Evolutionary conservation across 2,797 vertebrate genomes (phyloP).

Genomic region (Periophthalmus magnuspinnatus): DNA sequence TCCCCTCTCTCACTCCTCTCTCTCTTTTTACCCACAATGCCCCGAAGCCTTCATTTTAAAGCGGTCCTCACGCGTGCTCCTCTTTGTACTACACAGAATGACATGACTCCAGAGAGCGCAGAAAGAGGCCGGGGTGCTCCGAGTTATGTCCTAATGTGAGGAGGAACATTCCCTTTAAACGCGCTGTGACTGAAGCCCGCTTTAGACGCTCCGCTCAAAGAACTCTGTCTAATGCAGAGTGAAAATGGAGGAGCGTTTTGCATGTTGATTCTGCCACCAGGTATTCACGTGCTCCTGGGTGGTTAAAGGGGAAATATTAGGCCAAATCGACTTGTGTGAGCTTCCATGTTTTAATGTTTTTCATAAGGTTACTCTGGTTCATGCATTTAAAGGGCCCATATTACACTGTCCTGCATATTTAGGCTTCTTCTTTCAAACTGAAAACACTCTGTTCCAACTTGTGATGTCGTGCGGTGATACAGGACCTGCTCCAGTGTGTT

Average conservation of each 20-base stretch:
- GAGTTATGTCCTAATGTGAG: conserved; percentile 20
- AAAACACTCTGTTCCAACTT: too few species aligned
- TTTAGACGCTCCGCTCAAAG: neutral
- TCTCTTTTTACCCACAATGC: conserved; percentile 15
- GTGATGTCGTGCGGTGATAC: too few species aligned
- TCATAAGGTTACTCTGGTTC: too few species aligned
- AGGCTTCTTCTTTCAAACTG: too few species aligned
- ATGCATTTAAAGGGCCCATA: too few species aligned
- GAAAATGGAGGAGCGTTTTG: neutral
- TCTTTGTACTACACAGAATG: conserved; percentile 22
- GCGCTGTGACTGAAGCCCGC: neutral
- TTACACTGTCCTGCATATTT: too few species aligned
- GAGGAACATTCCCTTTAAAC: conserved; percentile 10
- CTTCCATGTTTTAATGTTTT: too few species aligned
- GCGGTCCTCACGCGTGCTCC: conserved; percentile 36
- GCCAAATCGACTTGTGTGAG: too few species aligned
- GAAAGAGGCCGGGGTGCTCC: conserved; percentile 19
- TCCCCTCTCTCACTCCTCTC: conserved; percentile 10
- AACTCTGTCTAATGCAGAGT: too few species aligned
- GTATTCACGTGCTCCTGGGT: neutral
- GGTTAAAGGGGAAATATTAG: neutral
- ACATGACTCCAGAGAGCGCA: conserved; percentile 21
- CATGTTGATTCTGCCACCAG: neutral
- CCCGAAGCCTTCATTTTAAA: conserved; percentile 33
- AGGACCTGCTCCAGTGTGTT: too few species aligned